Evolutionary conservation across 2,888 invertebrate species (phyloP).

Genomic region (Frankliniella intonsa): DNA sequence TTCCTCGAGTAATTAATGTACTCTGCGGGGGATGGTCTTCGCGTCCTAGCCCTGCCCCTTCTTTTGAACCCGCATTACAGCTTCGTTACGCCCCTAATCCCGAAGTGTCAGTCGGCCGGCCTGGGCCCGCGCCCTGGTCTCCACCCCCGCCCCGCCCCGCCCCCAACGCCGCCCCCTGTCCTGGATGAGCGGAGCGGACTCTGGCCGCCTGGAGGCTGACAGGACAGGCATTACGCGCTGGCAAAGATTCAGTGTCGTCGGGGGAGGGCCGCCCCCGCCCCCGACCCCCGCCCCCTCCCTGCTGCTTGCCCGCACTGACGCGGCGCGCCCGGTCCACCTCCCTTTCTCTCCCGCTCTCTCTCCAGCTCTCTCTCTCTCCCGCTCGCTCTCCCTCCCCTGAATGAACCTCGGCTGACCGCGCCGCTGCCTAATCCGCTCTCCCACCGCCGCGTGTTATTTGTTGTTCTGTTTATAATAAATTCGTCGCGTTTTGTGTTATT

Average conservation of each 20-base stretch:
- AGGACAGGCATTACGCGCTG: neutral
- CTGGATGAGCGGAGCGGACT: neutral
- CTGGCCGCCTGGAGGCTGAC: neutral
- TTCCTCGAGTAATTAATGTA: too few relatives aligned
- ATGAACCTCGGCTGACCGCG: too few relatives aligned
- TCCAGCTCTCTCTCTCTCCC: neutral
- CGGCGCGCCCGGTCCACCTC: neutral
- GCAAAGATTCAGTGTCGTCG: conserved; percentile 2
- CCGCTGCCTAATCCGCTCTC: too few relatives aligned
- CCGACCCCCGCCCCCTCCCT: too few relatives aligned
- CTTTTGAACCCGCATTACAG: too few relatives aligned
- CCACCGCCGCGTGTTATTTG: too few relatives aligned
- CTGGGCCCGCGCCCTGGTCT: neutral
- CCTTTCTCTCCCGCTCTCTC: neutral
- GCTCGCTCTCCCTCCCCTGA: neutral
- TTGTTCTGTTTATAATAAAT: too few relatives aligned
- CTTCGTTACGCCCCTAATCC: neutral
- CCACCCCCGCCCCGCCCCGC: neutral
- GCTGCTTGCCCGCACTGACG: too few relatives aligned
- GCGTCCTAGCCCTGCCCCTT: too few relatives aligned
- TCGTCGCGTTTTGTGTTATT: too few relatives aligned
- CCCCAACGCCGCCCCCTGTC: neutral
- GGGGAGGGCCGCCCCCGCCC: neutral
- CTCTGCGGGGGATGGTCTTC: too few relatives aligned
- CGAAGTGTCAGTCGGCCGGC: neutral